phyloP scores from a whole-genome alignment of 1,140 invertebrate species.

The Limonius californicus region DNA sequence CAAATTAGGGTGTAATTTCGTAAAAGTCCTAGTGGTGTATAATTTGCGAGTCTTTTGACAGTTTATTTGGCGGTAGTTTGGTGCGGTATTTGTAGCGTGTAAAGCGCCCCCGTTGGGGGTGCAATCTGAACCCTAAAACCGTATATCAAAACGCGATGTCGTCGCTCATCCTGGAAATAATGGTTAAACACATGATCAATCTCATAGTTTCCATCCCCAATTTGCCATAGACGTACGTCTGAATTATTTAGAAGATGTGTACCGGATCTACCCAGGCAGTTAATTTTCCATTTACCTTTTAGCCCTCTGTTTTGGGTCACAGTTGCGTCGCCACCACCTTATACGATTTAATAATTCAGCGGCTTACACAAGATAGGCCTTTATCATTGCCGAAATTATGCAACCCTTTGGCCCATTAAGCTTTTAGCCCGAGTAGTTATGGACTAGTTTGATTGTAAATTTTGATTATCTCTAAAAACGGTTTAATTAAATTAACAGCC shows the following conservation, averaged over 20 bases:
- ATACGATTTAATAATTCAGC: slow-evolving; percentile 9
- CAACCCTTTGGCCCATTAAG: slow-evolving; percentile 5
- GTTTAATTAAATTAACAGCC: slow-evolving; percentile 12
- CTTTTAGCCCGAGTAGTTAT: neutral
- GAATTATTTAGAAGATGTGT: slow-evolving; percentile 8
- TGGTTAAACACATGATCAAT: slow-evolving; percentile 7
- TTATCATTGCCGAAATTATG: slow-evolving; percentile 10
- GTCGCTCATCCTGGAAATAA: slow-evolving; percentile 10
- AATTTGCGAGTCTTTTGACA: neutral
- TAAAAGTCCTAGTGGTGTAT: neutral
- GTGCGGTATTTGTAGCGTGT: neutral
- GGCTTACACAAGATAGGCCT: slow-evolving; percentile 5
- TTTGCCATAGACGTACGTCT: slow-evolving; percentile 2
- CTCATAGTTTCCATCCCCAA: neutral
- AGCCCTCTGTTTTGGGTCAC: slow-evolving; percentile 2
- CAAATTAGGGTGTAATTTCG: neutral
- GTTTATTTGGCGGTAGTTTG: neutral
- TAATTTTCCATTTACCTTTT: slow-evolving; percentile 15
- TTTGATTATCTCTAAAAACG: slow-evolving; percentile 12
- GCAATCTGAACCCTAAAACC: neutral
- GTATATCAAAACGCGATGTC: neutral
- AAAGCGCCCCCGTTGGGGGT: neutral
- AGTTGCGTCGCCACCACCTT: slow-evolving; percentile 1
- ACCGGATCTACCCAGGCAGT: slow-evolving; percentile 3
- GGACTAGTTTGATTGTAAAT: slow-evolving; percentile 3